Evolutionary conservation across 2,888 invertebrate genomes (phyloP).

Genomic region (Caenorhabditis sp.): DNA sequence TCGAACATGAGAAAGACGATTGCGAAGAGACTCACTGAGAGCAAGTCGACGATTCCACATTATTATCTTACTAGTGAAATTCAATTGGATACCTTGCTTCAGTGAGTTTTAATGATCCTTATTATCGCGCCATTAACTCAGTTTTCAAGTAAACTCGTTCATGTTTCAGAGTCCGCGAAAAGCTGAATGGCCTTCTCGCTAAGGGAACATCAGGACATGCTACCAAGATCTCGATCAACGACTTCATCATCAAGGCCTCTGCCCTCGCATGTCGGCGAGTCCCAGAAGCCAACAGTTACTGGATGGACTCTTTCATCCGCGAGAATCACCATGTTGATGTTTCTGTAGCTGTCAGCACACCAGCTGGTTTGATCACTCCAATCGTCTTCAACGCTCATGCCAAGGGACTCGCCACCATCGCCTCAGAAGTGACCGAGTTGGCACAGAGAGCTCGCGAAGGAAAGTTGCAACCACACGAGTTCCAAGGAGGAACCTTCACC

Average conservation of each 20-base stretch:
- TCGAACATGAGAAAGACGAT: constrained; percentile 85
- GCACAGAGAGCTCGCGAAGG: constrained; percentile 84
- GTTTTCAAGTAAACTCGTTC: too few species aligned
- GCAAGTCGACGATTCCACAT: constrained; percentile 92
- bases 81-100: constrained; percentile 89
- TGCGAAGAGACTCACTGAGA: constrained; percentile 87
- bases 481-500: constrained; percentile 85
- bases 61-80: constrained; percentile 94
- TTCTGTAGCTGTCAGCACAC: constrained; percentile 96
- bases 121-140: constrained; percentile 84
- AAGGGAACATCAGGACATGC: constrained; percentile 74
- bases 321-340: constrained; percentile 89
- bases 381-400: constrained; percentile 88
- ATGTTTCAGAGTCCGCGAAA: constrained; percentile 85
- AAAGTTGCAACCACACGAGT: constrained; percentile 88
- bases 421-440: constrained; percentile 76
- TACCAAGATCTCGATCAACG: constrained; percentile 87
- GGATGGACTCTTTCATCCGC: constrained; percentile 91
- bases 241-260: constrained; percentile 88
- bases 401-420: constrained; percentile 82
- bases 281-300: constrained; percentile 92
- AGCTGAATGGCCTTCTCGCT: constrained; percentile 83
- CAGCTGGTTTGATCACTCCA: constrained; percentile 95
- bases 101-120: constrained; percentile 84
- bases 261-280: constrained; percentile 85